Percentiles rank a stretch among this genome's conserved stretches.
These are phyloP conservation scores for Lagocephalus sceleratus DNA, from an alignment of 2,797 vertebrate species.

Conservation along the genomic window DNA sequence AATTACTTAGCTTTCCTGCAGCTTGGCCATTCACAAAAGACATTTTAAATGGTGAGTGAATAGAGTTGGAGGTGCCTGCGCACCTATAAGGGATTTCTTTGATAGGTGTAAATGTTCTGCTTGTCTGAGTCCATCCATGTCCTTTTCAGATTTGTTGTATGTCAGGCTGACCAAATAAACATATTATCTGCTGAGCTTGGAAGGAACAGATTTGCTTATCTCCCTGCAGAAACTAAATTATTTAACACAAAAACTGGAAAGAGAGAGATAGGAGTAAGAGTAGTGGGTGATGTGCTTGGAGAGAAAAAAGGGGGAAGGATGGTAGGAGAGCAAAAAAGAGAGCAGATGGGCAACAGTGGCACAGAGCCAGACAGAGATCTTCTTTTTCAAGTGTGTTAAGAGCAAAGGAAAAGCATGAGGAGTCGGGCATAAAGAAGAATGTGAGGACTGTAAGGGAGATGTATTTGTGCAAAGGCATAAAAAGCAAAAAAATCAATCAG, in stretches of 20 bases:
- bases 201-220: conserved; percentile 53
- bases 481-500: conserved; percentile 20
- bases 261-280: conserved; percentile 43
- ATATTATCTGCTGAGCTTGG: conserved; percentile 43
- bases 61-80: background rate
- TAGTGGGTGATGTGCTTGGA: conserved; percentile 23
- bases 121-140: conserved; percentile 9
- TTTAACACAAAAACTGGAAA: conserved; percentile 52
- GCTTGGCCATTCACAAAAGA: conserved; percentile 39
- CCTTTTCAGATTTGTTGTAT: conserved; percentile 22
- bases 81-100: conserved; percentile 12
- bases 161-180: conserved; percentile 50
- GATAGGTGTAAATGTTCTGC: conserved; percentile 9
- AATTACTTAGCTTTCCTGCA: conserved; percentile 42
- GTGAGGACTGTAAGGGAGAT: conserved; percentile 8
- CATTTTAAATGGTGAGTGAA: conserved; percentile 34
- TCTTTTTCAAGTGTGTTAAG: conserved; percentile 10
- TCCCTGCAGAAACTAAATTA: conserved; percentile 55
- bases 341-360: conserved; percentile 58
- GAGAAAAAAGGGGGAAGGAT: conserved; percentile 29
- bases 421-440: conserved; percentile 7
- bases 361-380: conserved; percentile 32
- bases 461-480: conserved; percentile 13
- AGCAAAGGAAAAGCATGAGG: conserved; percentile 16
- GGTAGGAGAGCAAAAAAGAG: conserved; percentile 6